Evolutionary conservation across 2,888 invertebrate genomes (phyloP).

Genomic region (Silvanus unidentatus): DNA sequence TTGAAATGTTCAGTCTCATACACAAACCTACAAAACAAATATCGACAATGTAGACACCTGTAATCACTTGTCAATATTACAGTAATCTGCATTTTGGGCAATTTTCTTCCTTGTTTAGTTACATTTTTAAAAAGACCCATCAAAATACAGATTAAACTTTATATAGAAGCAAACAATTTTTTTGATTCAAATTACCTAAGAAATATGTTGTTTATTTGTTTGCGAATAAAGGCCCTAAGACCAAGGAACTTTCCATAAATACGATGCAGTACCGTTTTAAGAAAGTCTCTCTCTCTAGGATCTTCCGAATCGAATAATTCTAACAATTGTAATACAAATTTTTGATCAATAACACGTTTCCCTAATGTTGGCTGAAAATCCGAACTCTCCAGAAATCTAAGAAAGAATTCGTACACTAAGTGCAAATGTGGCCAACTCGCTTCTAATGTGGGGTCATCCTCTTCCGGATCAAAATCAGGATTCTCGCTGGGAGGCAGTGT

Average conservation of each 20-base stretch:
- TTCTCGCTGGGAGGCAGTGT: constrained; percentile 96
- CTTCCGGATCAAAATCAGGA: constrained; percentile 98
- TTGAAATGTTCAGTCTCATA: constrained; percentile 99
- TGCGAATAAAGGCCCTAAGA: constrained; percentile 91
- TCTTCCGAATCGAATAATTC: constrained; percentile 97
- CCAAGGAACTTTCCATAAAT: constrained; percentile 98
- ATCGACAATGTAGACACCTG: too few relatives aligned
- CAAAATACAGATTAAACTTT: too few relatives aligned
- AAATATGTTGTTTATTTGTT: constrained; percentile 97
- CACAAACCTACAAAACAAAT: constrained; percentile 70
- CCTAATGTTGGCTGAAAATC: constrained; percentile 95
- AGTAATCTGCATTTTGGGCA: too few relatives aligned
- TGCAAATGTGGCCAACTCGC: constrained; percentile 99
- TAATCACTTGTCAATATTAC: too few relatives aligned
- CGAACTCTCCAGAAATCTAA: constrained; percentile 95
- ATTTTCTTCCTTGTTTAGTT: too few relatives aligned
- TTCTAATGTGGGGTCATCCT: constrained; percentile 98
- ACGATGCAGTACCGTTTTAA: constrained; percentile 95
- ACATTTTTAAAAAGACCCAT: too few relatives aligned
- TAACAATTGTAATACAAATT: constrained; percentile 91
- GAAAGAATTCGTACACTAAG: constrained; percentile 98
- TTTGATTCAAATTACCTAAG: constrained; percentile 75
- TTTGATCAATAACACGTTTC: constrained; percentile 84
- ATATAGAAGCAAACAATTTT: too few relatives aligned
- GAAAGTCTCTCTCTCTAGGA: constrained; percentile 91